Evolutionary conservation across 2,797 vertebrate species (phyloP).

Genomic region (Cirrhinus molitorella): DNA sequence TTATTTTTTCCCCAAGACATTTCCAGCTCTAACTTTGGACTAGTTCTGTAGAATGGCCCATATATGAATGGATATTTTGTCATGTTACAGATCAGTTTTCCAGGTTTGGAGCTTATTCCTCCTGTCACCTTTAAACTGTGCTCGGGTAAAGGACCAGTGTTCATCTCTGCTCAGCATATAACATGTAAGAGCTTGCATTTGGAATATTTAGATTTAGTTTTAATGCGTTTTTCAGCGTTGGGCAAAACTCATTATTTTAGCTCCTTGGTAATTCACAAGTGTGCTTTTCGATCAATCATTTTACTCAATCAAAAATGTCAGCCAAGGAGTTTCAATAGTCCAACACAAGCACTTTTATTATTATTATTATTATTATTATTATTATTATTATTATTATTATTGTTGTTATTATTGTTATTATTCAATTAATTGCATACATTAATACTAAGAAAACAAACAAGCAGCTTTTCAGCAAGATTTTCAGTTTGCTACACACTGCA

Average conservation of each 20-base stretch:
- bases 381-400: too few relatives aligned
- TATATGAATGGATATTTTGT: too few relatives aligned
- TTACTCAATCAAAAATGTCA: background rate
- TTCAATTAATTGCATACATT: background rate
- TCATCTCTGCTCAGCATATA: constrained; percentile 68
- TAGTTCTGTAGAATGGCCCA: too few relatives aligned
- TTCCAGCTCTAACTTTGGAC: too few relatives aligned
- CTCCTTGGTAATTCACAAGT: background rate
- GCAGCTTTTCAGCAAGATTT: background rate
- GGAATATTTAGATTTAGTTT: background rate
- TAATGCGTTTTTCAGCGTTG: background rate
- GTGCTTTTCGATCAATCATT: too few relatives aligned
- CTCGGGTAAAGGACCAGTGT: constrained; percentile 72
- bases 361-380: too few relatives aligned
- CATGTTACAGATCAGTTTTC: constrained; percentile 70
- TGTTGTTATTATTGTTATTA: too few relatives aligned
- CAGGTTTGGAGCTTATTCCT: constrained; percentile 71
- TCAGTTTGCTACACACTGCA: background rate
- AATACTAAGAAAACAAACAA: background rate
- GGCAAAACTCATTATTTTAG: background rate
- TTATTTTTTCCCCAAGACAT: too few relatives aligned
- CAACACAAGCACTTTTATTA: background rate
- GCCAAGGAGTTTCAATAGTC: background rate
- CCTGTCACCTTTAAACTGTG: constrained; percentile 70
- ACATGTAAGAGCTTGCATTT: constrained; percentile 66